phyloP scores from a whole-genome alignment of 2,113 vertebrate species.

The Zeus faber region DNA sequence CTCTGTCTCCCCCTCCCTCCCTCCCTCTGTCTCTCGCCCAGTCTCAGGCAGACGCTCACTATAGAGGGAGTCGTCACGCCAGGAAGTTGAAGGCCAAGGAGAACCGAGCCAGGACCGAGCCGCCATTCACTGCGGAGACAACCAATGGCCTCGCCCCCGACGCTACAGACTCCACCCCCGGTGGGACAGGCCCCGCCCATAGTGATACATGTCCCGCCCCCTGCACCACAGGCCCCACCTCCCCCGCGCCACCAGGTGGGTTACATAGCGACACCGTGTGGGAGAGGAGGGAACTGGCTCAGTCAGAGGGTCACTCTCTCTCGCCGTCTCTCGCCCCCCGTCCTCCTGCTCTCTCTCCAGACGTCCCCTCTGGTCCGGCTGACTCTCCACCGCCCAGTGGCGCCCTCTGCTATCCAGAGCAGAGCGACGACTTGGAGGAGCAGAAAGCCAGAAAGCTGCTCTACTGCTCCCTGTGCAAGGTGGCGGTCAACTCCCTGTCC shows the following conservation, averaged over 20 bases:
- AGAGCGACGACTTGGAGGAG: conserved; percentile 86
- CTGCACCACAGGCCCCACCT: conserved; percentile 15
- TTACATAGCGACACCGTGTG: too few species aligned
- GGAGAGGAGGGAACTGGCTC: too few species aligned
- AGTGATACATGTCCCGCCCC: conserved; percentile 8
- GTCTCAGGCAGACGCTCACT: conserved; percentile 95
- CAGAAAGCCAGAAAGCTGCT: conserved; percentile 96
- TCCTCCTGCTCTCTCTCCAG: conserved; percentile 27
- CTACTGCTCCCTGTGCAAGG: conserved; percentile 98
- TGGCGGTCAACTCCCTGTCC: conserved; percentile 95
- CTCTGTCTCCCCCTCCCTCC: background rate
- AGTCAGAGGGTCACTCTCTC: too few species aligned
- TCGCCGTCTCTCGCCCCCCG: background rate
- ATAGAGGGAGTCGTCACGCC: conserved; percentile 98
- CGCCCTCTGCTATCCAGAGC: conserved; percentile 49
- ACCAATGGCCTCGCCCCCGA: conserved; percentile 78
- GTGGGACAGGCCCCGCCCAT: conserved; percentile 70
- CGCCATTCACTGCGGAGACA: conserved; percentile 78
- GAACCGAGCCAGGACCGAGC: conserved; percentile 91
- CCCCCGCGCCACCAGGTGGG: background rate
- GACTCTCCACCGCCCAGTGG: conserved; percentile 28
- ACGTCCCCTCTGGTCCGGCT: conserved; percentile 25
- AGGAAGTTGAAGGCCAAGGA: conserved; percentile 99
- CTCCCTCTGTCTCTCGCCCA: conserved; percentile 27
- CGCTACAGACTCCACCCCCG: conserved; percentile 31